Conservation (phyloP, 2,888 invertebrate genomes). For the Biston betularia region DNA sequence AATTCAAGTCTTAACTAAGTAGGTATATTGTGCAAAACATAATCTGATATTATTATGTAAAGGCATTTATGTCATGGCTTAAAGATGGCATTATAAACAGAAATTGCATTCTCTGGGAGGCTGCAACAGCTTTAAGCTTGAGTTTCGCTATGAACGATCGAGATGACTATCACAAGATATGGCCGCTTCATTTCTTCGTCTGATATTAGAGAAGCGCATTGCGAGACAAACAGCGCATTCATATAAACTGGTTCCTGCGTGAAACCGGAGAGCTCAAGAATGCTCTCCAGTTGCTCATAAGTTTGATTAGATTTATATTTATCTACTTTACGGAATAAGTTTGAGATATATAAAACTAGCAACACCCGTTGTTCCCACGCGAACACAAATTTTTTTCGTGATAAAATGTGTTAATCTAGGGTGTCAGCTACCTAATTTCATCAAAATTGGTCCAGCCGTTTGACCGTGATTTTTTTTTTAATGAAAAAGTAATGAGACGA, state of each 20-base stretch:
- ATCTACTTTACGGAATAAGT: too few relatives aligned
- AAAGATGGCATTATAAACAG: constrained; percentile 12
- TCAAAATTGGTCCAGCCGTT: too few relatives aligned
- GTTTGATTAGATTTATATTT: too few relatives aligned
- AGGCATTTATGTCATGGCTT: constrained; percentile 16
- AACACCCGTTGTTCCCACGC: too few relatives aligned
- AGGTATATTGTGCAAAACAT: constrained; percentile 2
- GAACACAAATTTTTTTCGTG: too few relatives aligned
- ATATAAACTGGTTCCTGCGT: constrained; percentile 37
- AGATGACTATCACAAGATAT: constrained; percentile 39
- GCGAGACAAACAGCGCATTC: constrained; percentile 25
- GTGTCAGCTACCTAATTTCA: too few relatives aligned
- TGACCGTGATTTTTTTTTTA: too few relatives aligned
- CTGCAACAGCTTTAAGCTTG: not conserved
- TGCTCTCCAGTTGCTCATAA: not conserved
- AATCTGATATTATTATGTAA: constrained; percentile 27
- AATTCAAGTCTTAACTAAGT: not conserved
- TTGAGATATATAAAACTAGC: too few relatives aligned
- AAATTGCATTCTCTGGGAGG: not conserved
- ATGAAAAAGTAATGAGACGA: too few relatives aligned
- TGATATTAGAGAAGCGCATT: constrained; percentile 22
- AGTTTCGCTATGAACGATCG: constrained; percentile 21
- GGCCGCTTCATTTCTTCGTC: constrained; percentile 29
- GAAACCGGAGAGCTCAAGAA: constrained; percentile 23
- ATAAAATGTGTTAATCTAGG: too few relatives aligned